Evolutionary conservation across 2,888 invertebrate genomes (phyloP), one percentile per base, ranked within the genome.

Genomic region (Sclerodermus sp.): DNA sequence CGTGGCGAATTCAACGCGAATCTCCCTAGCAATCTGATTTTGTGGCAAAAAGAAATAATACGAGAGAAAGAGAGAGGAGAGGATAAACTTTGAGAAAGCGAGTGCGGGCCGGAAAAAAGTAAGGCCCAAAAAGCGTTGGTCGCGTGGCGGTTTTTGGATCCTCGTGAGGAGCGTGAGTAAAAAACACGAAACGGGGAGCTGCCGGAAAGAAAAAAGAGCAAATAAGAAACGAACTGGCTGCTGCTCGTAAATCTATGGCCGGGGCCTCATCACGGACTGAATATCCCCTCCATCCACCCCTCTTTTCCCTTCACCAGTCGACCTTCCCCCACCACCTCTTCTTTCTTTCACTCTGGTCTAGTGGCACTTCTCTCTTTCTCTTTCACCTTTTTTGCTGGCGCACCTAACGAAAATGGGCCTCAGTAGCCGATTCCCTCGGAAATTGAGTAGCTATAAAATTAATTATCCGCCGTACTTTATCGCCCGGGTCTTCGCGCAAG

Each of bases 381-480:
- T 45, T 39, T 46, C 50, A 45, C 46, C 37, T 62, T 64, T 58
- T 57, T 64, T 58, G 55, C 57, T 53, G 60, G 58, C 63, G 66
- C 64, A 68, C 66, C 70, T 66, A 72, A 73, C 70, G 71, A 72
- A 73, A 73, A 71, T 58, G 55, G 52, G 50, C 51, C 63, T 69
- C 76, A 69, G 76, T 76, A 76, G 76, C 73, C 69, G 69, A 73
- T 73, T 74, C 74, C 69, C 68, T 71, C 68, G 71, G 71, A 76
- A 76, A 77, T 77, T 77, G 77, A 77, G 71, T 73, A 73, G 76
- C 76, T 73, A 77, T 77, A 77, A 77, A 77, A 77, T 77, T 77
- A 77, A 77, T 77, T 77, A 77, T 76, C 72, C 67, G 63, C 60
- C 67, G 70, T 75, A 68, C 72, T 76, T 76, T 76, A 76, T 74